phyloP scores from a whole-genome alignment of 2,113 vertebrate genomes.

The Paradisaea rubra region DNA sequence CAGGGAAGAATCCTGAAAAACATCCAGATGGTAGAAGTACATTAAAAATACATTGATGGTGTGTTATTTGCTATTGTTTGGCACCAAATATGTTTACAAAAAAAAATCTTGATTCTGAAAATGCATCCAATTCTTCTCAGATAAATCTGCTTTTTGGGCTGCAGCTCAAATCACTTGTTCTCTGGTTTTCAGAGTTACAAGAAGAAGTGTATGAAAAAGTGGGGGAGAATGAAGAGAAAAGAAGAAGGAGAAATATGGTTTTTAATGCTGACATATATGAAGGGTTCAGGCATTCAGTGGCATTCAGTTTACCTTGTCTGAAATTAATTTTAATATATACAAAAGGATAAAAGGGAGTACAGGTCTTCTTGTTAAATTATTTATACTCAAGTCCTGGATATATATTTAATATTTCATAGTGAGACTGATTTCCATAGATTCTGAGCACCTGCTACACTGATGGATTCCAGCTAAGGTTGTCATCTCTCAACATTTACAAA shows the following conservation, averaged over 20 bases:
- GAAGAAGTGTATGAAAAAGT: background rate
- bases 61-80: background rate
- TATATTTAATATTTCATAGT: constrained; percentile 55
- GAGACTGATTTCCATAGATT: constrained; percentile 42
- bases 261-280: background rate
- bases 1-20: constrained; percentile 1
- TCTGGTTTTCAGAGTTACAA: background rate
- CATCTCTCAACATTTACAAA: constrained; percentile 7
- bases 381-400: constrained; percentile 14
- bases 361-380: constrained; percentile 48
- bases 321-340: constrained; percentile 53
- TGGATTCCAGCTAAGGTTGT: background rate
- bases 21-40: background rate
- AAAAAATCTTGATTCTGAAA: background rate
- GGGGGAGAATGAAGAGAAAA: background rate
- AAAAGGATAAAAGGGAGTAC: constrained; percentile 52
- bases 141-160: background rate
- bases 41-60: background rate
- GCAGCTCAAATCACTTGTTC: background rate
- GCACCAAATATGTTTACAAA: background rate
- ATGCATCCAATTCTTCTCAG: background rate
- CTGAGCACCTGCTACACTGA: constrained; percentile 8
- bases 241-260: background rate
- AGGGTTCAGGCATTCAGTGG: background rate
- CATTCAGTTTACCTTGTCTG: constrained; percentile 32